These are phyloP conservation scores for Rhamnusium bicolor DNA, from an alignment of 2,888 invertebrate genomes.

Conservation along the genomic window DNA sequence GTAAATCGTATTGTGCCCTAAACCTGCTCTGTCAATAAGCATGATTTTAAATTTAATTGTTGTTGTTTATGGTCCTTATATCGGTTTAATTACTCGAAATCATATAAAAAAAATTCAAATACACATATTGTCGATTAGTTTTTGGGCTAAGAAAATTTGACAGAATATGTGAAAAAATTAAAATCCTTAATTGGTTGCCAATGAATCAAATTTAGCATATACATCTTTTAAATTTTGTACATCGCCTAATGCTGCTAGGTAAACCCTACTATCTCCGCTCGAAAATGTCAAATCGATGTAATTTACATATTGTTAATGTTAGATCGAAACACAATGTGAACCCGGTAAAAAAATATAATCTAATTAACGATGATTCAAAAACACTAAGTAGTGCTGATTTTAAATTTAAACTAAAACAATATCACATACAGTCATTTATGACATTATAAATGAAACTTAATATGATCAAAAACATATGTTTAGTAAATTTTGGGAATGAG, in stretches of 20 bases:
- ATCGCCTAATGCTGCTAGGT: not conserved
- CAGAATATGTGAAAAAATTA: not conserved
- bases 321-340: not conserved
- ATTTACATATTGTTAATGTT: not conserved
- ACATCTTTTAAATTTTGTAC: not conserved
- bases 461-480: no score
- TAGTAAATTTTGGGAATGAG: no score
- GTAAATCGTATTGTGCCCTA: no score
- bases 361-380: not conserved
- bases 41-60: not conserved
- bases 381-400: not conserved
- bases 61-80: not conserved
- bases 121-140: not conserved
- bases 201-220: not conserved
- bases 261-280: not conserved
- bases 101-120: not conserved
- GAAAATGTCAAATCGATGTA: not conserved
- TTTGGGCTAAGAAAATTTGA: not conserved
- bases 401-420: not conserved
- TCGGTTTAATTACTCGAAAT: not conserved
- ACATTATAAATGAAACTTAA: no score
- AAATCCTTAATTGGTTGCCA: not conserved
- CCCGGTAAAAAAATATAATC: not conserved
- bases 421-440: not conserved
- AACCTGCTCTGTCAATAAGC: not conserved